These are phyloP conservation scores for Myotis yumanensis DNA, from an alignment of 2,113 vertebrate genomes.

Conservation along the genomic window DNA sequence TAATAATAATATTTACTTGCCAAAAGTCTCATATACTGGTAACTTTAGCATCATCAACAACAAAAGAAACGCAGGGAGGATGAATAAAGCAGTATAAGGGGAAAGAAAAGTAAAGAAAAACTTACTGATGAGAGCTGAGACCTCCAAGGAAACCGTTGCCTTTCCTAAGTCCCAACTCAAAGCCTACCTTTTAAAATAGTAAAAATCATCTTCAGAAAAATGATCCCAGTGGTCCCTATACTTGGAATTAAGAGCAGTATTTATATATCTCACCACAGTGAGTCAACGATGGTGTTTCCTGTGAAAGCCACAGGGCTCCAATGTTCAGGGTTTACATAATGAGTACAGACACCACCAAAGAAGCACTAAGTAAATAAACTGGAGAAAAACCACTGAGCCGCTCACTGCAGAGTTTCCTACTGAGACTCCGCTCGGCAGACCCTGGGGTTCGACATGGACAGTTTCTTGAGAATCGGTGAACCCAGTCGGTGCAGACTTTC, in stretches of 20 bases:
- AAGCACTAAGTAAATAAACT: slow-evolving; percentile 17
- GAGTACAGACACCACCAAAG: not conserved
- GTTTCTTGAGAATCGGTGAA: not conserved
- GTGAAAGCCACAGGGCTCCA: slow-evolving; percentile 6
- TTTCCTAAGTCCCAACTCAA: not conserved
- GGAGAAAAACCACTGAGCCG: not conserved
- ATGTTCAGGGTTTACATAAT: slow-evolving; percentile 41
- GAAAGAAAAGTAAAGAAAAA: not conserved
- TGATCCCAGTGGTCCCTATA: not conserved
- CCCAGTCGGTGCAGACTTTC: not conserved
- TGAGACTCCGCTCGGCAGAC: not conserved
- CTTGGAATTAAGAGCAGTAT: slow-evolving; percentile 10
- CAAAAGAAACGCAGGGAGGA: not conserved
- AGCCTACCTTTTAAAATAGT: not conserved
- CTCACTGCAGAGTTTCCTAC: not conserved
- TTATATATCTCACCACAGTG: not conserved
- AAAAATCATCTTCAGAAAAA: slow-evolving; percentile 19
- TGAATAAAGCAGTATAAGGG: not conserved
- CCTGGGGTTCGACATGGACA: rapidly evolving
- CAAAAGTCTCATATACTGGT: not conserved
- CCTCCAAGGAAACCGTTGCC: not conserved
- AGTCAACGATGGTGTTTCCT: not conserved
- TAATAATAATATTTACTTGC: not conserved
- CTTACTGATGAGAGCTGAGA: not conserved
- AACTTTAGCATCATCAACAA: not conserved